Conservation (phyloP, 1,140 invertebrate species). For the Drosophila parabipectinata region DNA sequence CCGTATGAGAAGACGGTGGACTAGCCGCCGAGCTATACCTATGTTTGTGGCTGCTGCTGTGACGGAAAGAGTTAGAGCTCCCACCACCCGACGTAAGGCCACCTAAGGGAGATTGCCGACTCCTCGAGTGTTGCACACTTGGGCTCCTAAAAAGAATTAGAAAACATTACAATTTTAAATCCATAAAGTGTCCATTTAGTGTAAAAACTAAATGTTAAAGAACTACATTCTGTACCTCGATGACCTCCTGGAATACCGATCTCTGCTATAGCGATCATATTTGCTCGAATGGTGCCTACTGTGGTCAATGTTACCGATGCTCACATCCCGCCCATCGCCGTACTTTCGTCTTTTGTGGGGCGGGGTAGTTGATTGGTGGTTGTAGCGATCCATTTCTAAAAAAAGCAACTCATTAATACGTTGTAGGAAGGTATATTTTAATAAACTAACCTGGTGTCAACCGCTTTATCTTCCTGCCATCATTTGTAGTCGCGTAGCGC, state of each 20-base stretch:
- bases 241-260: slow-evolving; percentile 67
- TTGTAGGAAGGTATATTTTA: background rate
- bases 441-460: slow-evolving; percentile 59
- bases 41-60: slow-evolving; percentile 67
- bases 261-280: slow-evolving; percentile 75
- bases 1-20: slow-evolving; percentile 55
- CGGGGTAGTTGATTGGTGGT: slow-evolving; percentile 73
- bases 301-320: slow-evolving; percentile 55
- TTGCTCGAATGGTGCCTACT: slow-evolving; percentile 66
- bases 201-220: too few species aligned
- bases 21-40: slow-evolving; percentile 52
- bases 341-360: slow-evolving; percentile 81
- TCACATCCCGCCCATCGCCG: slow-evolving; percentile 54
- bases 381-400: slow-evolving; percentile 68
- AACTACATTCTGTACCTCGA: slow-evolving; percentile 44
- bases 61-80: slow-evolving; percentile 60
- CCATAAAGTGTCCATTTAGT: background rate
- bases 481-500: slow-evolving; percentile 56
- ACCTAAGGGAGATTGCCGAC: slow-evolving; percentile 62
- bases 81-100: slow-evolving; percentile 32
- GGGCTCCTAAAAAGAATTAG: slow-evolving; percentile 51
- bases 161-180: background rate
- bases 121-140: slow-evolving; percentile 67
- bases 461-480: slow-evolving; percentile 59
- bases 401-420: background rate